Percentiles rank a stretch among this genome's conserved stretches.
Conservation (phyloP, 2,888 invertebrate genomes). For the Nezara viridula region DNA sequence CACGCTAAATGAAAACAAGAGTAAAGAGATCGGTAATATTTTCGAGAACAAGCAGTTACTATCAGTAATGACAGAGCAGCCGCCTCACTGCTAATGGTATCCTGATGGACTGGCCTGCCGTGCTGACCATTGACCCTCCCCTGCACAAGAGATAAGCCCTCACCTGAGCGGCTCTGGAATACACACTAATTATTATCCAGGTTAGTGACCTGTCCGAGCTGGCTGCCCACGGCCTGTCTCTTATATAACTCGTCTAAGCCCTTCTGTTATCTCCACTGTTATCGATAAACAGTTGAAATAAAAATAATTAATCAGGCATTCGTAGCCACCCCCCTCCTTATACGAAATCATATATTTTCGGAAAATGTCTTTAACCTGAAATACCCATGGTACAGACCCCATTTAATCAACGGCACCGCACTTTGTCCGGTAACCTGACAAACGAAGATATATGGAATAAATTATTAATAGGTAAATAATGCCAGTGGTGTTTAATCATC, state of each 20-base stretch:
- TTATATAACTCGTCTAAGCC: background rate
- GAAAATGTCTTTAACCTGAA: too few relatives aligned
- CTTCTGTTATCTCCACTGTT: background rate
- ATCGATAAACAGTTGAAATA: background rate
- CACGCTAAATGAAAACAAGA: too few relatives aligned
- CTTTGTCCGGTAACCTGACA: too few relatives aligned
- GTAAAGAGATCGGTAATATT: background rate
- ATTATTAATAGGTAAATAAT: too few relatives aligned
- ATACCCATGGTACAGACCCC: too few relatives aligned
- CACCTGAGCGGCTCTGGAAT: background rate
- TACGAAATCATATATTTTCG: too few relatives aligned
- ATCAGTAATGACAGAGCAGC: background rate
- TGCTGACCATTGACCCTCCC: conserved; percentile 18
- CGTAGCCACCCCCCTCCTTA: too few relatives aligned
- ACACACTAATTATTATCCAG: background rate
- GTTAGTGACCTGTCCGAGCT: conserved; percentile 9
- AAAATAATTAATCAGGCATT: too few relatives aligned
- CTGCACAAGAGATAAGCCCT: background rate
- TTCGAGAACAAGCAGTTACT: background rate
- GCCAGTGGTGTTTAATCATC: too few relatives aligned
- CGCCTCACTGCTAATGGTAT: background rate
- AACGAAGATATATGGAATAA: too few relatives aligned
- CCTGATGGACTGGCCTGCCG: background rate
- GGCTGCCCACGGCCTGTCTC: background rate
- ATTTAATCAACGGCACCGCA: too few relatives aligned